Conservation (phyloP, 2,888 invertebrate genomes). For the Hypomecis punctinalis region DNA sequence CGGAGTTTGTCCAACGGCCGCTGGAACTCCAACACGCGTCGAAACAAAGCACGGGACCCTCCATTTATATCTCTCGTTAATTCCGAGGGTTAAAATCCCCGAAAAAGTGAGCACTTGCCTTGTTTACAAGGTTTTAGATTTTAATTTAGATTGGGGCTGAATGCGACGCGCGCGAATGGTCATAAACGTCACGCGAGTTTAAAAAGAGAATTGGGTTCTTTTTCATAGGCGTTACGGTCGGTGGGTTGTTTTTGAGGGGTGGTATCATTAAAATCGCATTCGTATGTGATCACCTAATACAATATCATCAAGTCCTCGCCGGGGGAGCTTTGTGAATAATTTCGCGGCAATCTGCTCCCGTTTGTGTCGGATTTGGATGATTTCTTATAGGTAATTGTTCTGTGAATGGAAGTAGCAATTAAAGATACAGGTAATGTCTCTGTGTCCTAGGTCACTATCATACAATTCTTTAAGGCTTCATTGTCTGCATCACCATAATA, state of each 20-base stretch:
- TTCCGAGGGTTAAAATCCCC: slow-evolving; percentile 85
- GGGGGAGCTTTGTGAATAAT: slow-evolving; percentile 83
- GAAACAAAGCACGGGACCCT: slow-evolving; percentile 57
- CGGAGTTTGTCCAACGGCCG: slow-evolving; percentile 70
- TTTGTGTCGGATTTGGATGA: slow-evolving; percentile 77
- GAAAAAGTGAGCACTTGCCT: slow-evolving; percentile 86
- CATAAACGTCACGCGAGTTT: slow-evolving; percentile 59
- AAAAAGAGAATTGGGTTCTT: slow-evolving; percentile 58
- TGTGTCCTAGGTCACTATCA: no score
- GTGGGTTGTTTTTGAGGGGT: slow-evolving; percentile 55
- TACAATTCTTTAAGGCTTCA: no score
- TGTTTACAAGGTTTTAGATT: slow-evolving; percentile 87
- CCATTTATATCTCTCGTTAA: slow-evolving; percentile 79
- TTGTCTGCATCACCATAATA: no score
- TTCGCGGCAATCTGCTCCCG: slow-evolving; percentile 83
- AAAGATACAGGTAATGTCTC: neutral
- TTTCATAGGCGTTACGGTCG: slow-evolving; percentile 52
- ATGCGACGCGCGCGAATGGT: slow-evolving; percentile 55
- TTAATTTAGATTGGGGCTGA: slow-evolving; percentile 86
- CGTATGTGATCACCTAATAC: slow-evolving; percentile 86
- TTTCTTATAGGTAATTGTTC: slow-evolving; percentile 69
- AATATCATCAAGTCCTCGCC: slow-evolving; percentile 83
- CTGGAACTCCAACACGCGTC: slow-evolving; percentile 51
- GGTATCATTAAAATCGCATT: slow-evolving; percentile 84
- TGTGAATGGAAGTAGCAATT: slow-evolving; percentile 53